Evolutionary conservation across 2,797 vertebrate species (phyloP).

Genomic region (Tapera naevia): DNA sequence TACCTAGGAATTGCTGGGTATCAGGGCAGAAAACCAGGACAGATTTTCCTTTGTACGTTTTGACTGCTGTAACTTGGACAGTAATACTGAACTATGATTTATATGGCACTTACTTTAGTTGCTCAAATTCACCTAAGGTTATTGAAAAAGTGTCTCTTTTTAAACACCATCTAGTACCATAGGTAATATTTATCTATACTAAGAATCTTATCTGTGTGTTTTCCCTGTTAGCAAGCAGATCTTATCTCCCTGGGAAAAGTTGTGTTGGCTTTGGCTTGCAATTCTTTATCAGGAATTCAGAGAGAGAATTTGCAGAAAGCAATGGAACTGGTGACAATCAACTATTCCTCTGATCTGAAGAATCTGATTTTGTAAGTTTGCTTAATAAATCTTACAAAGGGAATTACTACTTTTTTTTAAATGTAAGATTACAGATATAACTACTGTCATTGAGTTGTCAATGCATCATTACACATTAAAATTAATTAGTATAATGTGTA

Average conservation of each 20-base stretch:
- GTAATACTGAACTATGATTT: background rate
- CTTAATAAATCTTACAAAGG: background rate
- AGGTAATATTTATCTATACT: background rate
- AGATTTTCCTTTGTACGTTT: background rate
- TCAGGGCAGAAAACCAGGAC: background rate
- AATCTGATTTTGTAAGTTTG: constrained; percentile 97
- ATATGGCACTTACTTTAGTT: background rate
- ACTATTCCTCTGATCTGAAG: constrained; percentile 99
- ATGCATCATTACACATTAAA: background rate
- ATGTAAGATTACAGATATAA: background rate
- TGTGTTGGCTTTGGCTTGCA: constrained; percentile 97
- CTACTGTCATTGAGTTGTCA: background rate
- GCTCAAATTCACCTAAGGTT: background rate
- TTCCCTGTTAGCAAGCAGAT: constrained; percentile 92
- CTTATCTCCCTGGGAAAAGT: constrained; percentile 98
- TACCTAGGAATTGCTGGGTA: background rate
- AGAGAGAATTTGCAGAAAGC: constrained; percentile 99
- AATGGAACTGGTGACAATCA: constrained; percentile 99
- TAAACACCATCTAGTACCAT: background rate
- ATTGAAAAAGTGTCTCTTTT: background rate
- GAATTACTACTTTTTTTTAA: background rate
- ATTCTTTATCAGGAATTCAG: constrained; percentile 98
- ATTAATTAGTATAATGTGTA: background rate
- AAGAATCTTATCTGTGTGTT: constrained; percentile 26
- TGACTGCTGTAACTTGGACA: background rate